These are phyloP conservation scores for Cydia pomonella DNA, from an alignment of 1,140 invertebrate species.

Conservation along the genomic window DNA sequence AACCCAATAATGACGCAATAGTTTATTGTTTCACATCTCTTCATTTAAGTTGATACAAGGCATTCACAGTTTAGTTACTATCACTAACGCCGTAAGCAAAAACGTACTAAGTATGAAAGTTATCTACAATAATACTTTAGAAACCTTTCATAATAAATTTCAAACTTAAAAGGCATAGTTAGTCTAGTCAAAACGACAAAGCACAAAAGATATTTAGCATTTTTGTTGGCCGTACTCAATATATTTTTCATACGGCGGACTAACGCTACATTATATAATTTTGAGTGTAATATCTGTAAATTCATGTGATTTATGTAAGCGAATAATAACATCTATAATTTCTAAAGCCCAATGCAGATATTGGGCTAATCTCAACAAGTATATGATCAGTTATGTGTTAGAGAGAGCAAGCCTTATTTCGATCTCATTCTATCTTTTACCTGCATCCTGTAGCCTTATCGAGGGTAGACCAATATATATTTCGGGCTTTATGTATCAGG, in stretches of 20 bases:
- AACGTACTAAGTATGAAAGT: not conserved
- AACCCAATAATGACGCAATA: not conserved
- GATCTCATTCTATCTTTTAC: not conserved
- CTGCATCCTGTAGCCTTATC: too few relatives aligned
- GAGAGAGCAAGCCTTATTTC: not conserved
- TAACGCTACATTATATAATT: too few relatives aligned
- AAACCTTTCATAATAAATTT: too few relatives aligned
- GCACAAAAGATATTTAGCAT: too few relatives aligned
- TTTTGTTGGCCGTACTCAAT: too few relatives aligned
- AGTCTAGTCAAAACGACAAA: too few relatives aligned
- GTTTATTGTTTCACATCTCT: not conserved
- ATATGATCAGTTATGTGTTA: not conserved
- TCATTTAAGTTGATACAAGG: not conserved
- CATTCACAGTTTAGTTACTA: constrained; percentile 17
- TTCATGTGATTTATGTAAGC: not conserved
- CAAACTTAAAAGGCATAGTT: too few relatives aligned
- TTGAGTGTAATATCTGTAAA: not conserved
- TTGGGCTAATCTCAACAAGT: not conserved
- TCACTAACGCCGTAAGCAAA: not conserved
- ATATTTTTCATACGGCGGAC: too few relatives aligned
- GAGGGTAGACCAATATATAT: too few relatives aligned
- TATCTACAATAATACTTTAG: not conserved
- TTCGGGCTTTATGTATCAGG: too few relatives aligned
- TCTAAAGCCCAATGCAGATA: not conserved
- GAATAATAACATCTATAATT: not conserved